These are phyloP conservation scores for Melitaea cinxia DNA, from an alignment of 1,140 invertebrate species.

Conservation along the genomic window DNA sequence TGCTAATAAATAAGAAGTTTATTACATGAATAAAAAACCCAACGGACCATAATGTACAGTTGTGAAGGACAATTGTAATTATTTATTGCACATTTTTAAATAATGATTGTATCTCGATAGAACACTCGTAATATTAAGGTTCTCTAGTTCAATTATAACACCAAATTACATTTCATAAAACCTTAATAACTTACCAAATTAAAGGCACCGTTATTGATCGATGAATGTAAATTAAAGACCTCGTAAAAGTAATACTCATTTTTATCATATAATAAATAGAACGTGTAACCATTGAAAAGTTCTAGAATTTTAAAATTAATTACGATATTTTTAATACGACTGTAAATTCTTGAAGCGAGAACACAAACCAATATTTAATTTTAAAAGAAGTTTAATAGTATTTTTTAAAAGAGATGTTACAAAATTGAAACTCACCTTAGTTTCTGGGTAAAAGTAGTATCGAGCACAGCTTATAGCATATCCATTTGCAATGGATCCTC, in stretches of 20 bases:
- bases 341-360: too few relatives aligned
- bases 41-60: conserved; percentile 31
- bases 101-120: conserved; percentile 35
- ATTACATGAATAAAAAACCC: conserved; percentile 34
- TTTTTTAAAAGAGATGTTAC: too few relatives aligned
- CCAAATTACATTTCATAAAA: neutral
- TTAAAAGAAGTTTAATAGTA: too few relatives aligned
- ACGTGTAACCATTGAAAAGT: too few relatives aligned
- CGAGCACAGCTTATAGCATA: conserved; percentile 96
- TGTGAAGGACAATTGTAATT: conserved; percentile 34
- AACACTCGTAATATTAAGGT: neutral
- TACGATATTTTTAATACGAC: too few relatives aligned
- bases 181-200: neutral
- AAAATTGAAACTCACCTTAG: conserved; percentile 83
- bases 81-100: conserved; percentile 31
- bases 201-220: neutral
- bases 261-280: too few relatives aligned
- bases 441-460: conserved; percentile 88
- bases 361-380: too few relatives aligned
- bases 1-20: conserved; percentile 28
- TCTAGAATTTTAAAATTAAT: too few relatives aligned
- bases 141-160: neutral
- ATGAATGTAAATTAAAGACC: neutral
- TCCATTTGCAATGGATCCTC: conserved; percentile 97
- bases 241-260: neutral